Base-by-base conservation (phyloP, 2,113 vertebrate species). In the Amphiprion percula region DNA sequence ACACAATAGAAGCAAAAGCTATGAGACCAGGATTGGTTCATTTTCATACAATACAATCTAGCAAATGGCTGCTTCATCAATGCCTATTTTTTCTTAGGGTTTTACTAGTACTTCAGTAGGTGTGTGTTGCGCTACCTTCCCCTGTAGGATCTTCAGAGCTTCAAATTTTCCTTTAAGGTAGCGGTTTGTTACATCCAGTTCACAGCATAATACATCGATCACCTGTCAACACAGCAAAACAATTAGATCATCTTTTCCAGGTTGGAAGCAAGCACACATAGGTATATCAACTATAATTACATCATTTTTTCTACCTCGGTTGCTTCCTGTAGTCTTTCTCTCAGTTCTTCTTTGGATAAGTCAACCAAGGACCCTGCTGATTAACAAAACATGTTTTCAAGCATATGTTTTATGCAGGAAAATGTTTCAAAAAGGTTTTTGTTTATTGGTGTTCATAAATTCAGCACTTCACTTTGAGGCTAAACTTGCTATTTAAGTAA, bases 121-220 rank as follows among this genome's bases (percentile, higher is more conserved):
- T 59, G 50, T 41, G 71, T 74, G 54, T 21, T 44, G 5, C 6
- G 52, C 2, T 94, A 99, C 97, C 95, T 97, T 96, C 85, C 95
- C 96, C 80, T 99, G 97, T 55, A 99, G 85, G 86, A 98, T 96
- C 94, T 95, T 97, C 67, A 99, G 67, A 74, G 97, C 97, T 95
- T 97, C 96, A n/a, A 96, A 96, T 92, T 99, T 99, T 39, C 96
- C 97, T 91, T 97, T 95, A 49, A 98, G 94, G 82, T 96, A 96
- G 65, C 96, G 96, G 72, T 94, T 97, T 46, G 95, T 94, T 2
- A 95, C 96, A 68, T 99, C 97, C 72, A 99, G 93, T 73, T 99
- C 97, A 69, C 94, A 94, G 90, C 92, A 95, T 88, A 99, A 80
- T 17, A 93, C 66, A 55, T 97, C 96, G 55, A 91, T 91, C 77